phyloP scores from a whole-genome alignment of 2,113 vertebrate species.

The Drymodes brunneopygia region DNA sequence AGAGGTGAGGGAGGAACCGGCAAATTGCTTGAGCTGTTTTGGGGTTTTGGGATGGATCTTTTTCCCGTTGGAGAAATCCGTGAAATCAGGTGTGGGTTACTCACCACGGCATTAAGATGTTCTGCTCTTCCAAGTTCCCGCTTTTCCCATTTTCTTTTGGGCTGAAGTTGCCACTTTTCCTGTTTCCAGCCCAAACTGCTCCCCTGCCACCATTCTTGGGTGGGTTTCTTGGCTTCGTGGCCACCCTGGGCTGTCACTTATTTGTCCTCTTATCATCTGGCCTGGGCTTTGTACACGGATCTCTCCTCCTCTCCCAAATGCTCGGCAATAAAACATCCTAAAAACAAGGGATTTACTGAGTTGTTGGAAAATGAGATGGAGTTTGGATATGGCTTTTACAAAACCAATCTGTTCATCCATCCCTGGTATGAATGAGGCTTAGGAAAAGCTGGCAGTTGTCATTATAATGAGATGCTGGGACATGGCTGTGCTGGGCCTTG shows the following conservation, averaged over 20 bases:
- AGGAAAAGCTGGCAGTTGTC: fast-evolving
- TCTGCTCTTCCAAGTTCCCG: neutral
- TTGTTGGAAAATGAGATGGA: fast-evolving
- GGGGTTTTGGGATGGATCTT: neutral
- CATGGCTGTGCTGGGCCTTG: fast-evolving
- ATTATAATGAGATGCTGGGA: fast-evolving
- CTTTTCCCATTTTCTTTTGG: neutral
- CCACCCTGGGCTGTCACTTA: fast-evolving
- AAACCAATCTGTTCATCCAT: neutral
- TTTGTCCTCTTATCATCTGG: fast-evolving
- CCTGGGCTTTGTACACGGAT: fast-evolving
- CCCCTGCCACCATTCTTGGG: fast-evolving
- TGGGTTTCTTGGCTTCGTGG: neutral
- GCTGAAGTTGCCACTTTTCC: neutral
- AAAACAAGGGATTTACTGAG: fast-evolving
- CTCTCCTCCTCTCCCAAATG: neutral
- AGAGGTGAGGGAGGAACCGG: slow-evolving; percentile 78
- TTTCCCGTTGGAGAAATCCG: neutral
- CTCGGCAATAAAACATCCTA: fast-evolving
- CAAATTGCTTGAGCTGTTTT: fast-evolving
- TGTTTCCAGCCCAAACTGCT: fast-evolving
- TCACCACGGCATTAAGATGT: neutral
- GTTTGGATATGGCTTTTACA: fast-evolving
- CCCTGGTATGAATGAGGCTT: neutral
- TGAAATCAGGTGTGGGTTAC: fast-evolving